Base-by-base conservation (phyloP, 2,888 invertebrate genomes). In the Drosophila kanekoi region DNA sequence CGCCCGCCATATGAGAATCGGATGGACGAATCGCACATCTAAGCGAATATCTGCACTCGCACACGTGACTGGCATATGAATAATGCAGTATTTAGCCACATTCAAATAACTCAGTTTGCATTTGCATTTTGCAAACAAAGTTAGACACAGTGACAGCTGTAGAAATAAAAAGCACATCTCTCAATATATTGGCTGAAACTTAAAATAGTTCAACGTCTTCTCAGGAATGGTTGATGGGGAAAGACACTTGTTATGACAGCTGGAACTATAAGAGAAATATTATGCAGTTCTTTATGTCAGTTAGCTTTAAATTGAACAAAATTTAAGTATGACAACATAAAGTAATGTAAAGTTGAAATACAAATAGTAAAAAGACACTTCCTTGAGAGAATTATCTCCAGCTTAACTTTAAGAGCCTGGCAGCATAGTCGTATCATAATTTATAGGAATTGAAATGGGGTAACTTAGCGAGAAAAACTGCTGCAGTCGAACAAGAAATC, bases 1-100 rank as follows among this genome's bases (percentile, higher is more conserved):
- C 57, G n/a, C 20, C 43, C 54, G 20, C 32, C 43, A 38, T 9
- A 61, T 23, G 14, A 9, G 56, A 60, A 66, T 33, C 43, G 37
- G 14, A 51, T 60, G 44, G 20, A 44, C 20, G 8, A 28, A 28
- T 37, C 8, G 16, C 8, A 33, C 35, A 60, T 59, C 73, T 23
- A 33, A 16, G 23, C 43, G 51, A 52, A 43, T 74, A 52, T 61
- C 49, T 59, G 54, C 28, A 69, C 16, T 58, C 41, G 52, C 47
- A 58, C 56, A 51, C 59, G 53, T 73, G 67, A 59, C 41, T 68
- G 45, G 38, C 53, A 40, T 54, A 54, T 62, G 62, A 72, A 75
- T 59, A 68, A 56, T 73, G 72, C 54, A 60, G 16, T 63, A 60
- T 14, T 16, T 9, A 38, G 13, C 37, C 11, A 32, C 16, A 56